phyloP scores from a whole-genome alignment of 2,113 vertebrate genomes.

The Beaufortia kweichowensis region DNA sequence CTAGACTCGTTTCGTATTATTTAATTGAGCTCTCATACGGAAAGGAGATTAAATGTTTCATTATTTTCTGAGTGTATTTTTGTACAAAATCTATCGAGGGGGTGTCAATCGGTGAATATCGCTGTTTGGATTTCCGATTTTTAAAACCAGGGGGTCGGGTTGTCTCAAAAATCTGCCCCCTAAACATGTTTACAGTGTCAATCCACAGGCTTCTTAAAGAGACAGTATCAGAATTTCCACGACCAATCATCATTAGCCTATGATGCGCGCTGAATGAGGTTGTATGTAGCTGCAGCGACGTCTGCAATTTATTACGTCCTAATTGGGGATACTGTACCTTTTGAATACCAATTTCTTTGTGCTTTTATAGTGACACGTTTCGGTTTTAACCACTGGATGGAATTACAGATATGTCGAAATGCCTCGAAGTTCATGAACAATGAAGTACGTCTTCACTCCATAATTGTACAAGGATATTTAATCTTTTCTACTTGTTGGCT shows the following conservation, averaged over 20 bases:
- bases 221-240: slow-evolving; percentile 88
- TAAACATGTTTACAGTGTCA: slow-evolving; percentile 97
- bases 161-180: slow-evolving; percentile 87
- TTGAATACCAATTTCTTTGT: slow-evolving; percentile 87
- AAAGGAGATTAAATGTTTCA: slow-evolving; percentile 95
- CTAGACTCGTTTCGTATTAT: slow-evolving; percentile 99
- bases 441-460: slow-evolving; percentile 95
- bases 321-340: slow-evolving; percentile 91
- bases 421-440: slow-evolving; percentile 94
- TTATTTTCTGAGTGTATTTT: slow-evolving; percentile 99
- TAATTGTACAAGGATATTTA: slow-evolving; percentile 99
- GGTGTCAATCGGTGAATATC: slow-evolving; percentile 92
- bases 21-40: slow-evolving; percentile 99
- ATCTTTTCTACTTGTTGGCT: slow-evolving; percentile 99
- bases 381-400: slow-evolving; percentile 99
- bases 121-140: slow-evolving; percentile 94
- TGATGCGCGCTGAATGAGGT: slow-evolving; percentile 53
- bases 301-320: slow-evolving; percentile 49
- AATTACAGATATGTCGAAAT: slow-evolving; percentile 85
- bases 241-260: slow-evolving; percentile 71
- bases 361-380: slow-evolving; percentile 87
- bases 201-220: slow-evolving; percentile 99
- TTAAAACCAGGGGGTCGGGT: slow-evolving; percentile 84
- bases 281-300: slow-evolving; percentile 54
- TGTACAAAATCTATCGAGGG: slow-evolving; percentile 99